Base-by-base conservation (phyloP, 2,888 invertebrate species). In the Andrena dorsata region DNA sequence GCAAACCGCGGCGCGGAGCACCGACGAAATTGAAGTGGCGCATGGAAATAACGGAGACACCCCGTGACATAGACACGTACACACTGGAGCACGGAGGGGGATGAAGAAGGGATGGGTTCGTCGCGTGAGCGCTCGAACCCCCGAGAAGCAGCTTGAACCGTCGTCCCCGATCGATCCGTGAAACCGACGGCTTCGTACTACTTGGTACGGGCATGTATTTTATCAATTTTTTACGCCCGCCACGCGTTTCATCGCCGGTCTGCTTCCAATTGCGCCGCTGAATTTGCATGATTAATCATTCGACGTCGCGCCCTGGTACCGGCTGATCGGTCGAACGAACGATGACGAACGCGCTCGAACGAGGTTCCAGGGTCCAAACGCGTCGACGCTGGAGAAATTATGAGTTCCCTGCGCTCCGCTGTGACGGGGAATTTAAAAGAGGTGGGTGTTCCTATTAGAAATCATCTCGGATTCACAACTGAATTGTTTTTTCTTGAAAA, bases 21-120 rank as follows among this genome's bases (percentile, higher is more conserved):
- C 85, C 84, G 70, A 80, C 85, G 82, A 83, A 88, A 88, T 88
- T 88, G 88, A 88, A 88, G 85, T 85, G 82, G 85, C 79, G 88
- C 88, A 76, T 87, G 83, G 83, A 87, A 86, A 87, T 83, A 76
- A 82, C 81, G 86, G 86, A 83, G 87, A 82, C 82, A 86, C 66
- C 49, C 78, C 75, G 84, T 88, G 87, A 88, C 88, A 84, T 84
- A 86, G 84, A 88, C 86, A 80, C 83, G 80, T 81, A 86, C 66
- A 81, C 35, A 51, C 35, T 13, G 64, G 16, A n/a, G 51, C 63
- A 7, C 72, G n/a, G 5, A 6, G 61, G 28, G 56, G 41, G 66
- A 2, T 41, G n/a, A n/a, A 20, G 75, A 16, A 16, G 56, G 60
- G 80, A 47, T 32, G 73, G 60, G 64, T 78, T 53, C 35, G 85